Evolutionary conservation across 2,797 vertebrate genomes (phyloP).

Genomic region (Amblyraja radiata): DNA sequence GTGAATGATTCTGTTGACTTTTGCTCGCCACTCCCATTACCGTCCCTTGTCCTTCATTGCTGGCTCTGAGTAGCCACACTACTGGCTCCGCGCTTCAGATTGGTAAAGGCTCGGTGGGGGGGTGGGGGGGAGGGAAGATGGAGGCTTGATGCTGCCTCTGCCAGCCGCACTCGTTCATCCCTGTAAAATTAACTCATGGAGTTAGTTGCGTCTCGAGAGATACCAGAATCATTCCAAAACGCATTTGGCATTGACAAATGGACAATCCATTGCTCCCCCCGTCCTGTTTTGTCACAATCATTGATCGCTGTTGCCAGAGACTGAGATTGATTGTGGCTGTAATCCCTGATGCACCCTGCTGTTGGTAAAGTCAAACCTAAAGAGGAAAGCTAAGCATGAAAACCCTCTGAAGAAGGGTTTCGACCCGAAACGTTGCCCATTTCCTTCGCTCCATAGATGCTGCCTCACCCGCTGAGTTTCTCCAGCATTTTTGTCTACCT

Average conservation of each 20-base stretch:
- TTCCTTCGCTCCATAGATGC: no score
- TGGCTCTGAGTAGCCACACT: not conserved
- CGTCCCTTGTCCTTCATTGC: not conserved
- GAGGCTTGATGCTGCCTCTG: no score
- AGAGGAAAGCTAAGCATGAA: not conserved
- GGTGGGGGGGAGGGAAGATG: no score
- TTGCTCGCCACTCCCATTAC: not conserved
- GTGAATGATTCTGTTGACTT: not conserved
- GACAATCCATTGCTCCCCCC: not conserved
- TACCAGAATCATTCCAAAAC: not conserved
- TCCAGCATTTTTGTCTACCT: no score
- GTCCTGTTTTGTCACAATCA: not conserved
- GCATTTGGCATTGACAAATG: not conserved
- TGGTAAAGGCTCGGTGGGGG: no score
- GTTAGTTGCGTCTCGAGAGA: not conserved
- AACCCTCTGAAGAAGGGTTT: not conserved
- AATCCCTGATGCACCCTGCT: not conserved
- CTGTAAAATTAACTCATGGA: no score
- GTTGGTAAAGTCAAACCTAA: not conserved
- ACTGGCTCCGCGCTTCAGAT: not conserved
- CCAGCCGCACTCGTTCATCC: no score
- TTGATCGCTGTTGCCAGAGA: not conserved
- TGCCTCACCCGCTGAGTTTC: no score
- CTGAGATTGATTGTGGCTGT: no score
- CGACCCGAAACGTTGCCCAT: no score